Base-by-base conservation (phyloP, 1,140 invertebrate genomes). In the Notospermus geniculatus region DNA sequence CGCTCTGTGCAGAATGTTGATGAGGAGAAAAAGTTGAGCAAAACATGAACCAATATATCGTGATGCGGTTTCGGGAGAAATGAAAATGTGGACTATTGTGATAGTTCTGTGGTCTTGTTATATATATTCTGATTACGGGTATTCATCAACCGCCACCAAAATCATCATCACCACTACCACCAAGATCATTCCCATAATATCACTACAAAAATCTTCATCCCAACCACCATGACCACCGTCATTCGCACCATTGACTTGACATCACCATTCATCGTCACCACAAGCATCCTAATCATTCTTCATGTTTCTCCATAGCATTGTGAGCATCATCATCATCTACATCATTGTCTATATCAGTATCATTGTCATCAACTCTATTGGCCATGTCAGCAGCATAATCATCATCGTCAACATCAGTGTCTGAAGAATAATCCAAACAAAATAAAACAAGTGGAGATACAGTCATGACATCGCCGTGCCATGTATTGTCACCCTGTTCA, bases 401-500 rank as follows among this genome's bases (percentile, higher is more conserved):
- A 43, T n/a, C 39, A n/a, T 43, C 39, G n/a, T n/a, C 39, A 43
- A n/a, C n/a, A 43, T 43, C 39, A 43, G 11, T n/a, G n/a, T 43
- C 39, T 11, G 11, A 13, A 43, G 11, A 13, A 43, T n/a, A 11
- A 13, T n/a, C n/a, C n/a, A 11, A 11, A n/a, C n/a, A 13, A 13
- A 43, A 13, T 43, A 11, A 13, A 11, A 13, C n/a, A 11, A 13
- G 11, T 43, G n/a, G n/a, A 13, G 11, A 13, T n/a, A n/a, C 11
- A 43, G 11, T n/a, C n/a, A 43, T n/a, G 11, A n/a, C 11, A n/a
- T 11, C 11, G 11, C 39, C 11, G n/a, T 13, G 11, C n/a, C 39
- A 43, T 11, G n/a, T 43, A 43, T 43, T 43, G 11, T 11, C 39
- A 13, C n/a, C 11, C 11, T n/a, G n/a, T 11, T n/a, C 39, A 43